These are phyloP conservation scores for Stenopsyche tienmushanensis DNA, from an alignment of 1,140 invertebrate species.

Conservation along the genomic window DNA sequence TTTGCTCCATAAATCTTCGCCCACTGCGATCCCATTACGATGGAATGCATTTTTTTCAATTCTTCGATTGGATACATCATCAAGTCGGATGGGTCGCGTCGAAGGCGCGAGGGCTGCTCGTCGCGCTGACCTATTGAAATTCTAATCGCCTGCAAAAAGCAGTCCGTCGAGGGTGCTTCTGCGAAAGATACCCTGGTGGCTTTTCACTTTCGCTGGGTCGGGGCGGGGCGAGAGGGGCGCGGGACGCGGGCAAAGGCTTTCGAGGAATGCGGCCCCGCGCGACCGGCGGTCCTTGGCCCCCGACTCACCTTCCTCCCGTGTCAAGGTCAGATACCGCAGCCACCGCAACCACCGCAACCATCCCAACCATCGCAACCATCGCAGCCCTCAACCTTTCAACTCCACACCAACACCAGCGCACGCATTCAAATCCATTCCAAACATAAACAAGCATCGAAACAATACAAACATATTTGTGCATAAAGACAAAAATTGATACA, in stretches of 20 bases:
- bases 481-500: too few species aligned
- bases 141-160: background rate
- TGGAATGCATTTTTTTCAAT: too few species aligned
- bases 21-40: too few species aligned
- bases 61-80: too few species aligned
- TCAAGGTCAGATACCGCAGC: slow-evolving; percentile 16
- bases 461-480: background rate
- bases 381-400: background rate
- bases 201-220: slow-evolving; percentile 9
- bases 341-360: background rate
- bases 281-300: slow-evolving; percentile 19
- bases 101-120: too few species aligned
- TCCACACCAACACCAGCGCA: background rate
- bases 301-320: slow-evolving; percentile 19
- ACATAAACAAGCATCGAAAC: background rate
- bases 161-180: background rate
- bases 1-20: too few species aligned
- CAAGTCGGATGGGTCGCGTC: too few species aligned
- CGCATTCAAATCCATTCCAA: too few species aligned
- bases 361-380: background rate
- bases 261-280: slow-evolving; percentile 20
- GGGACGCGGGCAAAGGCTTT: background rate
- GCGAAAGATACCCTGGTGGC: background rate
- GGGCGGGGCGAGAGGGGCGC: background rate
- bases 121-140: background rate